Evolutionary conservation across 2,888 invertebrate species (phyloP).

Genomic region (Drepanosiphum platanoidis): DNA sequence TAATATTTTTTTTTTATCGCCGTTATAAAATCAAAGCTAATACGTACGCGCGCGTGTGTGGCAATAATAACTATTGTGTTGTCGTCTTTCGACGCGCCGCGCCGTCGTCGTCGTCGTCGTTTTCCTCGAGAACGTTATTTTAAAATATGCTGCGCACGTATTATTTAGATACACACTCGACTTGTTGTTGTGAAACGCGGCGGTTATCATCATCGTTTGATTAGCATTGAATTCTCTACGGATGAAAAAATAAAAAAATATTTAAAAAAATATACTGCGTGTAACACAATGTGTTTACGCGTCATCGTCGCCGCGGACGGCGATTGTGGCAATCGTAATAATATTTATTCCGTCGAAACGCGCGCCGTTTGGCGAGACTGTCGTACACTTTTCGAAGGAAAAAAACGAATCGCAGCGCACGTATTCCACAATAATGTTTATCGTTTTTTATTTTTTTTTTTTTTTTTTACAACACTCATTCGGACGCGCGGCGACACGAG

Average conservation of each 20-base stretch:
- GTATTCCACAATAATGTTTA: neutral
- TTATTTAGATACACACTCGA: neutral
- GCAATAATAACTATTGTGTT: too few species aligned
- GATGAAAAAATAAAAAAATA: neutral
- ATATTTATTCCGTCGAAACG: neutral
- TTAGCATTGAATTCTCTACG: neutral
- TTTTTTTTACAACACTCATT: neutral
- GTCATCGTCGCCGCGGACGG: too few species aligned
- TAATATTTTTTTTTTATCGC: too few species aligned
- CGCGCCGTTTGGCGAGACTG: neutral
- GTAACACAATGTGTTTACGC: neutral
- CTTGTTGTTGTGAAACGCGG: neutral
- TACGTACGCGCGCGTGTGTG: too few species aligned
- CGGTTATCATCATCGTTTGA: neutral
- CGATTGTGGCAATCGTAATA: neutral
- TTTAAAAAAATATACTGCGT: neutral
- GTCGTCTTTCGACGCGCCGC: too few species aligned
- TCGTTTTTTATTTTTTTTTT: too few species aligned
- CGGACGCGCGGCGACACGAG: neutral
- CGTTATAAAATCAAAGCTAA: too few species aligned
- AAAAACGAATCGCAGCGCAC: neutral
- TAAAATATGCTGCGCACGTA: neutral
- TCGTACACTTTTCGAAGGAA: neutral
- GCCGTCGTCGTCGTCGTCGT: neutral
- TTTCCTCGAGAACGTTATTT: neutral